These are phyloP conservation scores for Clupea harengus DNA, from an alignment of 2,113 vertebrate genomes.

Conservation along the genomic window DNA sequence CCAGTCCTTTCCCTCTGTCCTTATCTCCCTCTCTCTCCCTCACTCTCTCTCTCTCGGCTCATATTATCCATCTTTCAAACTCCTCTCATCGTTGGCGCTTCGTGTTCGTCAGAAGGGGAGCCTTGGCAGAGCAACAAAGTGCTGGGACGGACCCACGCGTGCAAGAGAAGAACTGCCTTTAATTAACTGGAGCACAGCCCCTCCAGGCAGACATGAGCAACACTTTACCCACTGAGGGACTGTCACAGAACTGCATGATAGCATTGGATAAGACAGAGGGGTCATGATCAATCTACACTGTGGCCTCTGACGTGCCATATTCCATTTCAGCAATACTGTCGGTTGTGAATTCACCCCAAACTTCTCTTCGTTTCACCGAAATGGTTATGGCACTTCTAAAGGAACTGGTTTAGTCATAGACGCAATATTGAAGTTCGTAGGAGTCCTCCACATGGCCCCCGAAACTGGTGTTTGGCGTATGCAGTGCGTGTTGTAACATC, in stretches of 20 bases:
- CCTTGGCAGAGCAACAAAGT: slow-evolving; percentile 69
- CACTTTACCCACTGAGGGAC: slow-evolving; percentile 23
- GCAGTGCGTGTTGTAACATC: slow-evolving; percentile 12
- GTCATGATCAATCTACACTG: background rate
- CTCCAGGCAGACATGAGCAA: slow-evolving; percentile 13
- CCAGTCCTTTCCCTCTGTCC: background rate
- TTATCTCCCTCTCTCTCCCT: slow-evolving; percentile 14
- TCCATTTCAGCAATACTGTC: background rate
- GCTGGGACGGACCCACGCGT: slow-evolving; percentile 53
- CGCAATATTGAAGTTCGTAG: background rate
- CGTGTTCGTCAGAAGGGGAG: slow-evolving; percentile 43
- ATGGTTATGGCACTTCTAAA: background rate
- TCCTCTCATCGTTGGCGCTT: slow-evolving; percentile 12
- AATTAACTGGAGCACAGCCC: slow-evolving; percentile 62
- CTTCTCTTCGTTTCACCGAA: background rate
- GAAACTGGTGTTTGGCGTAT: slow-evolving; percentile 31
- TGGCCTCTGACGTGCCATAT: background rate
- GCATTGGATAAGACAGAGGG: background rate
- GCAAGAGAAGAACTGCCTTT: slow-evolving; percentile 64
- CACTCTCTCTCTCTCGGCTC: slow-evolving; percentile 38
- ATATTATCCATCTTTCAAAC: slow-evolving; percentile 44
- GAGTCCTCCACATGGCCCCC: background rate
- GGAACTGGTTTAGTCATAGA: background rate
- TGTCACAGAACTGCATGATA: background rate
- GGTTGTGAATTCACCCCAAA: background rate